Percentiles rank a stretch among this genome's conserved stretches.
Conservation (phyloP, 2,113 vertebrate species). For the Alces alces region DNA sequence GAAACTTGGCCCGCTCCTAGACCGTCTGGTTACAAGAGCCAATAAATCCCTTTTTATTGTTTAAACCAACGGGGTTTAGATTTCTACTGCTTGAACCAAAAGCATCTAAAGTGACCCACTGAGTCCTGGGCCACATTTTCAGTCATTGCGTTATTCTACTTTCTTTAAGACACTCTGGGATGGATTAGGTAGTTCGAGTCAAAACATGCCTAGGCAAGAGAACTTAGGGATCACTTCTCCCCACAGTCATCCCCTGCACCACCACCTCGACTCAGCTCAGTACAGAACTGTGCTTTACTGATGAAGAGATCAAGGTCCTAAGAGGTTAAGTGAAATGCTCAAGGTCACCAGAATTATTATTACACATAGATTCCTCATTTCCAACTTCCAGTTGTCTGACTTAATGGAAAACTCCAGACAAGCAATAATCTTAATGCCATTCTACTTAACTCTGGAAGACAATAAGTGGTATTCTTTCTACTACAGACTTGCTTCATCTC, state of each 20-base stretch:
- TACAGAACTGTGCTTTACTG: neutral
- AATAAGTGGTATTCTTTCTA: neutral
- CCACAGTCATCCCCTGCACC: neutral
- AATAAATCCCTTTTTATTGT: neutral
- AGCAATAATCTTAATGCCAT: neutral
- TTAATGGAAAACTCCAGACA: neutral
- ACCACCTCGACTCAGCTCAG: neutral
- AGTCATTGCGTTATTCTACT: neutral
- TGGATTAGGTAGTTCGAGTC: neutral
- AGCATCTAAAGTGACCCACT: neutral
- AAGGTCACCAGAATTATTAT: neutral
- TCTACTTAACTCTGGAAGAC: neutral
- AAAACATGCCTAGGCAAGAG: neutral
- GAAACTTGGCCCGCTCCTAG: neutral
- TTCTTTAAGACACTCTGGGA: neutral
- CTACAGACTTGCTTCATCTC: neutral
- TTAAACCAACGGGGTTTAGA: constrained; percentile 4
- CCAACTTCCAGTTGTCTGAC: neutral
- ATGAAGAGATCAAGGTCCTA: neutral
- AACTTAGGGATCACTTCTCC: neutral
- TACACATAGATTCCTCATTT: neutral
- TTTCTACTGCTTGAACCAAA: neutral
- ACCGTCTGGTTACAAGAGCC: neutral
- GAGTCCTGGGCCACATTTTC: neutral
- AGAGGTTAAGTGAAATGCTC: neutral